Evolutionary conservation across 2,113 vertebrate species (phyloP).

Genomic region (Brachyhypopomus occidentalis): DNA sequence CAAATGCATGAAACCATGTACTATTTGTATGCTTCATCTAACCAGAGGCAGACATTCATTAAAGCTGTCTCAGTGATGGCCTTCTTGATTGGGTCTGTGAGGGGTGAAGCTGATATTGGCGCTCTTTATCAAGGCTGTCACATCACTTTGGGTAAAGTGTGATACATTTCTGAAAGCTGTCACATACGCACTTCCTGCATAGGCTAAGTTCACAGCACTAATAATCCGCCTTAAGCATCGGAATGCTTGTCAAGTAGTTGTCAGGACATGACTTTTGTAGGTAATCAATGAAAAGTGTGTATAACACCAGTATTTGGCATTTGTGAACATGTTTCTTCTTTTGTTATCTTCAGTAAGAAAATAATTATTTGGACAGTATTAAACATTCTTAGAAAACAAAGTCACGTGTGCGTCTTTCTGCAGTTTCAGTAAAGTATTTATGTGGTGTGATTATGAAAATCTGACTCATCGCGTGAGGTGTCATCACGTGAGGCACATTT

Average conservation of each 20-base stretch:
- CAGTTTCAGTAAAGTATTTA: conserved; percentile 20
- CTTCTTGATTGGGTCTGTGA: not conserved
- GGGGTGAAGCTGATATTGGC: not conserved
- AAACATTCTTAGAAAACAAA: conserved; percentile 1
- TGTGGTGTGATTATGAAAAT: conserved; percentile 25
- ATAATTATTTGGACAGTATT: not conserved
- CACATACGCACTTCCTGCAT: not conserved
- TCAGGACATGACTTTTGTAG: not conserved
- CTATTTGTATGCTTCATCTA: not conserved
- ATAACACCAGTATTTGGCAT: not conserved
- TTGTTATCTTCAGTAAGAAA: not conserved
- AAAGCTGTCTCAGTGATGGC: not conserved
- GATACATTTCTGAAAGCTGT: conserved; percentile 32
- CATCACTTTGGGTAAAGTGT: conserved; percentile 39
- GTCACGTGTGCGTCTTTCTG: conserved; percentile 23
- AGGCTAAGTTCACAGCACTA: not conserved
- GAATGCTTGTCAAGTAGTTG: not conserved
- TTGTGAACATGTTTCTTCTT: not conserved
- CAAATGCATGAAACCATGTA: not conserved
- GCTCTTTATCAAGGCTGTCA: conserved; percentile 57
- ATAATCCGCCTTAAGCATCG: not conserved
- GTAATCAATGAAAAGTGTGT: not conserved
- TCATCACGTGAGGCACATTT: conserved; percentile 3
- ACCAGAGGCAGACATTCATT: not conserved
- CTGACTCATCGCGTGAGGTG: conserved; percentile 34